Percentiles rank a stretch among this genome's conserved stretches.
Conservation (phyloP, 2,113 vertebrate genomes). For the Tursiops truncatus region DNA sequence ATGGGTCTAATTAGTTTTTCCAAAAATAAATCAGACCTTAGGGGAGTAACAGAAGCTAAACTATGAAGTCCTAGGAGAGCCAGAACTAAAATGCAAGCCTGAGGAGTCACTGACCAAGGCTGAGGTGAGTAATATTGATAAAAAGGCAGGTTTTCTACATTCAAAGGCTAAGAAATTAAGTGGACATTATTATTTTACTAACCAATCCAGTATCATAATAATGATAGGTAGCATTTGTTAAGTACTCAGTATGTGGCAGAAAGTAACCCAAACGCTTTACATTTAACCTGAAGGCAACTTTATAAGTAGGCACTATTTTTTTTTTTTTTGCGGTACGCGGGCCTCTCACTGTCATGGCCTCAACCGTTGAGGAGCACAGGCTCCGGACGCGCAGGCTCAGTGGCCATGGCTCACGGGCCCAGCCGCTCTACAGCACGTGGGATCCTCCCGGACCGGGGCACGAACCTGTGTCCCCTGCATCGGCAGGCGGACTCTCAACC, state of each 20-base stretch:
- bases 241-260: neutral
- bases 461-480: too few species aligned
- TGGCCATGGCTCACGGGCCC: too few species aligned
- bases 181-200: neutral
- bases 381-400: too few species aligned
- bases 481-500: too few species aligned
- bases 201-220: neutral
- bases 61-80: neutral
- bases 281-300: neutral
- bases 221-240: neutral
- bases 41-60: neutral
- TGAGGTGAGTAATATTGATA: neutral
- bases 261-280: neutral
- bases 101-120: neutral
- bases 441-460: too few species aligned
- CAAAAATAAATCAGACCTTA: neutral
- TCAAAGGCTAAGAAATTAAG: neutral
- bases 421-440: too few species aligned
- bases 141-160: neutral
- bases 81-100: neutral
- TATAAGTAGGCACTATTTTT: neutral
- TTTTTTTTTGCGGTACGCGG: too few species aligned
- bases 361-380: too few species aligned
- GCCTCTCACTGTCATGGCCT: too few species aligned
- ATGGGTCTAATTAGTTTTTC: neutral